These are phyloP conservation scores for Disparrhopalites patrizii DNA, from an alignment of 2,888 invertebrate genomes.

Conservation along the genomic window DNA sequence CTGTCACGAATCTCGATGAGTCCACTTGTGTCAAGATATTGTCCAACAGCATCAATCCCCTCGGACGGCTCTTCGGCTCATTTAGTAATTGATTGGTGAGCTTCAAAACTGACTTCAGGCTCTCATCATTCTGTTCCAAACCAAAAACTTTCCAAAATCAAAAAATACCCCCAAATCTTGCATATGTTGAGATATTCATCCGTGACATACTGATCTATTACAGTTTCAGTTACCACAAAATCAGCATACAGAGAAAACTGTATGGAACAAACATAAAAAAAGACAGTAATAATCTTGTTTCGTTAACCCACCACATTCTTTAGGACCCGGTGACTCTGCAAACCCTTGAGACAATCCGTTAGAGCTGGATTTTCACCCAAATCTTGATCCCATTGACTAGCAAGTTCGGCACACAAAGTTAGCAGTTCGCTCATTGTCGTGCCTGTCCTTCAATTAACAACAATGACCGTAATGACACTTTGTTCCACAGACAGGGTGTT, in stretches of 20 bases:
- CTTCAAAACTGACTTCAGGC: slow-evolving; percentile 34
- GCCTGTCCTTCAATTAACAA: too few relatives aligned
- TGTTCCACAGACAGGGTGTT: too few relatives aligned
- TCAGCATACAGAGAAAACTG: neutral
- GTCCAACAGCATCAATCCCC: slow-evolving; percentile 37
- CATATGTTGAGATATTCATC: too few relatives aligned
- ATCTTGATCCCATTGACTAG: neutral
- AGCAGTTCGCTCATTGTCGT: slow-evolving; percentile 10
- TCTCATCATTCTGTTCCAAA: slow-evolving; percentile 39
- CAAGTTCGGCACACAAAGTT: slow-evolving; percentile 4
- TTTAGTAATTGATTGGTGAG: slow-evolving; percentile 39
- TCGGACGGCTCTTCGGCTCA: slow-evolving; percentile 37
- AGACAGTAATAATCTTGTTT: too few relatives aligned
- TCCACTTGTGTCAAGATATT: slow-evolving; percentile 30
- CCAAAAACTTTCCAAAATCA: slow-evolving; percentile 7
- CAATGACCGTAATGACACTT: too few relatives aligned
- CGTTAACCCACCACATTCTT: slow-evolving; percentile 16
- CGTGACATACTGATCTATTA: too few relatives aligned
- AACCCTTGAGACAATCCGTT: slow-evolving; percentile 4
- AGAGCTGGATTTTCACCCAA: slow-evolving; percentile 8
- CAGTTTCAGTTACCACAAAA: neutral
- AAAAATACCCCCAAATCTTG: too few relatives aligned
- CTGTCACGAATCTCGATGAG: slow-evolving; percentile 29
- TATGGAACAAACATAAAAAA: too few relatives aligned
- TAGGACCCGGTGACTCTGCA: slow-evolving; percentile 9